These are phyloP conservation scores for Rhea pennata DNA, from an alignment of 2,113 vertebrate species.

Conservation along the genomic window DNA sequence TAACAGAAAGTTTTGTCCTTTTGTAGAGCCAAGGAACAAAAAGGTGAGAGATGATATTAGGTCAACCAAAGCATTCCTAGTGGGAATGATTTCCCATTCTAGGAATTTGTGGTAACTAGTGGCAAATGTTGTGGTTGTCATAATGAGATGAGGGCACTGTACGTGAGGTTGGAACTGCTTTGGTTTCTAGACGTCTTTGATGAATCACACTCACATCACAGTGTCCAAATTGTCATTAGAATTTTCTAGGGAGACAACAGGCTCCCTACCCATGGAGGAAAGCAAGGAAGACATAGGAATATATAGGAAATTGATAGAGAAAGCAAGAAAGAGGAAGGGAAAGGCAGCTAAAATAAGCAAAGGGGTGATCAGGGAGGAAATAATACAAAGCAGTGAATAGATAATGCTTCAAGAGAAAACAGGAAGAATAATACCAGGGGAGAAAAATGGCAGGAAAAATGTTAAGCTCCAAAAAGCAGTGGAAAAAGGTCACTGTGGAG, in stretches of 20 bases:
- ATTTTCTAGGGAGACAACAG: neutral
- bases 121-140: neutral
- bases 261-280: neutral
- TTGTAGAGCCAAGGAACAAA: neutral
- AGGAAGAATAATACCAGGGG: conserved; percentile 17
- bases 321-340: conserved; percentile 37
- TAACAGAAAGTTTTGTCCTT: neutral
- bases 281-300: neutral
- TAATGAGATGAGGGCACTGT: neutral
- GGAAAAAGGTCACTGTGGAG: neutral
- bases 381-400: conserved; percentile 5
- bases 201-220: neutral
- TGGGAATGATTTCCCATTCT: neutral
- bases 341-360: conserved; percentile 59
- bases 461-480: neutral
- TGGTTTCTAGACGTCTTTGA: neutral
- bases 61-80: neutral
- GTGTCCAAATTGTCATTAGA: neutral
- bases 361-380: neutral
- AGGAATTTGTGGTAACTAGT: neutral
- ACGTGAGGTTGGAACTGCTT: neutral
- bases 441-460: conserved; percentile 31
- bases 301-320: conserved; percentile 28
- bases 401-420: conserved; percentile 39
- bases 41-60: neutral